phyloP scores from a whole-genome alignment of 1,140 invertebrate genomes.

The Latrodectus geometricus region DNA sequence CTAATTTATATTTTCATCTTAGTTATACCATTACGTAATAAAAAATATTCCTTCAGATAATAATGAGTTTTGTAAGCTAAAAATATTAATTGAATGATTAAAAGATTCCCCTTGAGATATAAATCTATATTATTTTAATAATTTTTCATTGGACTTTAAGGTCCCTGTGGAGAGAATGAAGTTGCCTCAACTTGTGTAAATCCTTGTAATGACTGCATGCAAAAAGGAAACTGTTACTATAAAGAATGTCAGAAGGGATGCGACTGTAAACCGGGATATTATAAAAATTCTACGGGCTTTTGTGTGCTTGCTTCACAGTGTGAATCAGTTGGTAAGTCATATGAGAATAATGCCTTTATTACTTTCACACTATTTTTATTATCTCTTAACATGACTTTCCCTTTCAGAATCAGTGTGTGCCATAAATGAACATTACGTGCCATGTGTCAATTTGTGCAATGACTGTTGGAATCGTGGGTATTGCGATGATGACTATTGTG shows the following conservation, averaged over 20 bases:
- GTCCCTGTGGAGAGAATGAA: neutral
- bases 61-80: too few relatives aligned
- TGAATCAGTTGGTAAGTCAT: neutral
- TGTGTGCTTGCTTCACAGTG: neutral
- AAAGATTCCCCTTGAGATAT: too few relatives aligned
- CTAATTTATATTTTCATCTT: too few relatives aligned
- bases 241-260: neutral
- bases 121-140: neutral
- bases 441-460: constrained; percentile 31
- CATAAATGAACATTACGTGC: constrained; percentile 28
- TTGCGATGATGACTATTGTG: constrained; percentile 8
- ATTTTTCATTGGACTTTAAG: neutral
- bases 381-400: neutral
- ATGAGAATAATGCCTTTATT: neutral
- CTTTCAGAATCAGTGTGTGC: constrained; percentile 11
- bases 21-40: too few relatives aligned
- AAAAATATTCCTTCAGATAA: too few relatives aligned
- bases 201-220: neutral
- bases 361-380: too few relatives aligned
- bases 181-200: neutral
- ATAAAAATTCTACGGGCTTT: neutral
- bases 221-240: neutral
- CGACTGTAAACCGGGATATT: constrained; percentile 5
- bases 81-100: too few relatives aligned
- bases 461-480: constrained; percentile 32